A percentile compares a stretch with the other conserved stretches of the same genome.
These are phyloP conservation scores for Drosophila auraria DNA, from an alignment of 1,140 invertebrate genomes.

Conservation along the genomic window DNA sequence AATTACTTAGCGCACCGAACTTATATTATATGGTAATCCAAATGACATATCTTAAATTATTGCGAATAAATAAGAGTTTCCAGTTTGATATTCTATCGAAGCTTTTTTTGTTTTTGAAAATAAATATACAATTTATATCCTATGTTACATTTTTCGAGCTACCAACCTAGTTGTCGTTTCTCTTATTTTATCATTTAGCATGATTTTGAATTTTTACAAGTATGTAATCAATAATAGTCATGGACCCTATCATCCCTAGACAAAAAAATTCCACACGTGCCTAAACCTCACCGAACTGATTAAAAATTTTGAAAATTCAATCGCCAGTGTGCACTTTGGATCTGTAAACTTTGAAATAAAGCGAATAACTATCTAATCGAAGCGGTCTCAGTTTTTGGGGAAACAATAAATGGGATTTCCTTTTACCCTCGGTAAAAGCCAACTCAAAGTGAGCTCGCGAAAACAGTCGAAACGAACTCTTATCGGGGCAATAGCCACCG, in stretches of 20 bases:
- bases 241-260: too few relatives aligned
- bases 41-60: neutral
- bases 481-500: constrained; percentile 8
- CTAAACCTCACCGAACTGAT: neutral
- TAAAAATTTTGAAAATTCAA: neutral
- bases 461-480: neutral
- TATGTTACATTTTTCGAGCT: too few relatives aligned
- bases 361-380: constrained; percentile 20
- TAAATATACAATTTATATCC: neutral
- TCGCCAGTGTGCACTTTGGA: neutral
- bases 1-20: neutral
- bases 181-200: too few relatives aligned
- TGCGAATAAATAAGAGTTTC: neutral
- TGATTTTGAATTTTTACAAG: neutral
- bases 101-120: neutral
- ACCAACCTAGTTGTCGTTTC: neutral
- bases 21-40: neutral
- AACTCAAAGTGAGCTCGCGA: constrained; percentile 13
- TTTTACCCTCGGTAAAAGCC: neutral
- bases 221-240: neutral
- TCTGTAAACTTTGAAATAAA: neutral
- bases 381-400: neutral
- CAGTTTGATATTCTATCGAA: too few relatives aligned
- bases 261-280: neutral
- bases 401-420: constrained; percentile 26